Percentiles rank a stretch among this genome's conserved stretches.
These are phyloP conservation scores for Caenorhabditis elegans DNA, from an alignment of 1,140 invertebrate species.

Conservation along the genomic window DNA sequence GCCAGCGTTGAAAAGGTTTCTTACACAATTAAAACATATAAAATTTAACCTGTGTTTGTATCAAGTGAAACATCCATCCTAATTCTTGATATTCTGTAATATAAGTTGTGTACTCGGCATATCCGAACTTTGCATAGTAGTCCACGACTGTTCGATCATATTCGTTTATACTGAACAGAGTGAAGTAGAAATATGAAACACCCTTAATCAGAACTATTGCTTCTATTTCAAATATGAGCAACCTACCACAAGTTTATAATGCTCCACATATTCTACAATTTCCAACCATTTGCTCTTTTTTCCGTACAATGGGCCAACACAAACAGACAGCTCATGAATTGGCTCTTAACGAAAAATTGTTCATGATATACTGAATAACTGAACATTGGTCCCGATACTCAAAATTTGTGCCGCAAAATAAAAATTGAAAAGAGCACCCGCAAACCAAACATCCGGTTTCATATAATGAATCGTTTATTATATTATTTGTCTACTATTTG, in stretches of 20 bases:
- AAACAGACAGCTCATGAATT: not conserved
- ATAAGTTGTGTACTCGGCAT: not conserved
- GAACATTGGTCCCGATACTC: too few relatives aligned
- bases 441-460: too few relatives aligned
- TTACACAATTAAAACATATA: not conserved
- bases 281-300: not conserved
- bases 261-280: not conserved
- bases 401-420: too few relatives aligned
- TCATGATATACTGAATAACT: too few relatives aligned
- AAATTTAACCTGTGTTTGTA: not conserved
- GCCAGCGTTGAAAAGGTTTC: too few relatives aligned
- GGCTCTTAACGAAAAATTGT: too few relatives aligned
- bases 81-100: not conserved
- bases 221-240: not conserved
- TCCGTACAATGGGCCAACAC: not conserved
- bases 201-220: not conserved
- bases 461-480: too few relatives aligned
- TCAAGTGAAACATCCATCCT: not conserved
- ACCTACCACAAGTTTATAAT: not conserved
- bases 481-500: too few relatives aligned
- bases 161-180: not conserved
- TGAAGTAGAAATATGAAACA: not conserved
- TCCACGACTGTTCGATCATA: not conserved
- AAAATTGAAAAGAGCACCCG: too few relatives aligned
- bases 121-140: not conserved